Conservation (phyloP, 2,797 vertebrate species). For the Sebastes vulpes region DNA sequence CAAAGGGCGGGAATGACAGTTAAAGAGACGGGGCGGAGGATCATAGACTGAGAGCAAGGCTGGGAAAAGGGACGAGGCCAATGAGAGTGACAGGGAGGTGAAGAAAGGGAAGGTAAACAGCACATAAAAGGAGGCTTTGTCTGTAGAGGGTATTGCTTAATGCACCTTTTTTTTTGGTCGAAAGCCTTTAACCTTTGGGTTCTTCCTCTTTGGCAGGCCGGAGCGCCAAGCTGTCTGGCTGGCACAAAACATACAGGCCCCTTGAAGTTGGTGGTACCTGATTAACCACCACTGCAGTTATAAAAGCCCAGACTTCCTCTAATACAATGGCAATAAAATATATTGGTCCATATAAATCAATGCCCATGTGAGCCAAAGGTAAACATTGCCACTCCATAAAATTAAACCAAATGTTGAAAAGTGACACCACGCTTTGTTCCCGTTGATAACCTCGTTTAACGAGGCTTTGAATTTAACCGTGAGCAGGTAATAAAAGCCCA, state of each 20-base stretch:
- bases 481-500: slow-evolving; percentile 24
- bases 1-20: slow-evolving; percentile 35
- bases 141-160: slow-evolving; percentile 35
- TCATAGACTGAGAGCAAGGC: background rate
- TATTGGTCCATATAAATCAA: slow-evolving; percentile 18
- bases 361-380: slow-evolving; percentile 2
- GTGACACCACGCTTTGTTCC: slow-evolving; percentile 7
- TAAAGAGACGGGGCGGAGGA: slow-evolving; percentile 35
- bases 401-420: slow-evolving; percentile 2
- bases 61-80: slow-evolving; percentile 30
- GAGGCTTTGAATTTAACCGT: background rate
- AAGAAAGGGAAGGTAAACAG: slow-evolving; percentile 59
- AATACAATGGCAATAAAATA: slow-evolving; percentile 11
- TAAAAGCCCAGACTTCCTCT: slow-evolving; percentile 2
- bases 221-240: slow-evolving; percentile 31
- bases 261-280: slow-evolving; percentile 8
- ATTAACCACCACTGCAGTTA: slow-evolving; percentile 9
- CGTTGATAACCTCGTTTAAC: slow-evolving; percentile 12
- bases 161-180: slow-evolving; percentile 55
- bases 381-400: slow-evolving; percentile 17
- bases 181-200: slow-evolving; percentile 40
- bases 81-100: slow-evolving; percentile 31
- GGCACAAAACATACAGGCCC: slow-evolving; percentile 10
- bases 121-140: slow-evolving; percentile 66
- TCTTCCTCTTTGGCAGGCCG: slow-evolving; percentile 34